phyloP scores from a whole-genome alignment of 2,797 vertebrate genomes.

The Darevskia mixta region DNA sequence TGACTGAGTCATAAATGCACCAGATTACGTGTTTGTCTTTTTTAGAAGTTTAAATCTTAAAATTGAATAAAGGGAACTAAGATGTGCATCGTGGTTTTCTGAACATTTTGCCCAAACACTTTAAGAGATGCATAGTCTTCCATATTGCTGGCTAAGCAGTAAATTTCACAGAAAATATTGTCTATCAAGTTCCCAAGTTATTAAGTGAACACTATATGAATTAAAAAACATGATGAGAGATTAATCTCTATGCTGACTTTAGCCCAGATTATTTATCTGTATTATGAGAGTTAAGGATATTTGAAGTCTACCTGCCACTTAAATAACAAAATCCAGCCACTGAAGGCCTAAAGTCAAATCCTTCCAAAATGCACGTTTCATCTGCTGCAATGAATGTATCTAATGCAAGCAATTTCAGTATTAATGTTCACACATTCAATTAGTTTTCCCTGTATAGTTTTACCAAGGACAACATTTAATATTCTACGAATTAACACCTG shows the following conservation, averaged over 20 bases:
- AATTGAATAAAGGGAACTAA: neutral
- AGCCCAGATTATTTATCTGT: neutral
- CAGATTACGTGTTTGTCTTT: neutral
- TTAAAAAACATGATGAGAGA: neutral
- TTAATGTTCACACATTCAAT: neutral
- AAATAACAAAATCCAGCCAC: too few species aligned
- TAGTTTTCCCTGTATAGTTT: neutral
- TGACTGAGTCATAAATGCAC: neutral
- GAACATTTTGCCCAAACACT: neutral
- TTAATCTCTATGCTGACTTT: neutral
- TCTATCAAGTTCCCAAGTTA: neutral
- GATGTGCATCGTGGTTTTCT: neutral
- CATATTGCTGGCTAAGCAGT: neutral
- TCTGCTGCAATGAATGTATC: neutral
- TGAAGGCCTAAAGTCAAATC: neutral
- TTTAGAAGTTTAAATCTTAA: neutral
- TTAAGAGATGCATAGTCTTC: neutral
- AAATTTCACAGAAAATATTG: neutral
- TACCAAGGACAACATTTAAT: neutral
- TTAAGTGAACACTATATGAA: neutral
- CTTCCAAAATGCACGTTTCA: neutral
- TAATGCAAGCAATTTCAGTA: neutral
- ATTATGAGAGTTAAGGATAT: neutral
- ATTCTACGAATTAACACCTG: neutral
- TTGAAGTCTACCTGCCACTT: neutral